Percentiles rank a stretch among this genome's conserved stretches.
Conservation (phyloP, 30 jellyfish, hydroid and myxozoan genomes). For the Catostylus mosaicus region DNA sequence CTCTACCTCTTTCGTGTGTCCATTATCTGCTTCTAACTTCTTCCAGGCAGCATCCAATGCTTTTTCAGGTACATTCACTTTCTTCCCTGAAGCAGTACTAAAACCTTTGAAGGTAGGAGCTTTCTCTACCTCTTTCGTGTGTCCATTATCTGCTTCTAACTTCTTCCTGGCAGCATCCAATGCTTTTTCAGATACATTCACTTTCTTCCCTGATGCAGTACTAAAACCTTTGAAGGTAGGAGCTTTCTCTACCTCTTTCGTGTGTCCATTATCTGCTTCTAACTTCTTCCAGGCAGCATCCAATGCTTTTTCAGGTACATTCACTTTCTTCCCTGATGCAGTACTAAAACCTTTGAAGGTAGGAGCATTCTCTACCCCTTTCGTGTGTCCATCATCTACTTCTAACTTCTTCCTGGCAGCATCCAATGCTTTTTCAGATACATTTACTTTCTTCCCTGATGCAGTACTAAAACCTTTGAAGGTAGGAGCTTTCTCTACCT, state of each 20-base stretch:
- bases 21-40: slow-evolving; percentile 20
- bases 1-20: neutral
- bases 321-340: slow-evolving; percentile 60
- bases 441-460: slow-evolving; percentile 37
- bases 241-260: neutral
- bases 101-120: slow-evolving; percentile 44
- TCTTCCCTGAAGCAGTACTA: slow-evolving; percentile 61
- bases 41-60: slow-evolving; percentile 66
- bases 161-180: slow-evolving; percentile 62
- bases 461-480: slow-evolving; percentile 55
- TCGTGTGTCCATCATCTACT: neutral
- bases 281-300: slow-evolving; percentile 62
- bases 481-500: neutral
- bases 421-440: slow-evolving; percentile 49
- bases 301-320: slow-evolving; percentile 58
- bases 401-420: slow-evolving; percentile 71
- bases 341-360: slow-evolving; percentile 60
- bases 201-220: slow-evolving; percentile 62
- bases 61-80: slow-evolving; percentile 34
- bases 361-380: neutral
- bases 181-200: slow-evolving; percentile 45
- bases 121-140: neutral
- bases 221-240: slow-evolving; percentile 40
- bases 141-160: slow-evolving; percentile 11
- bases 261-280: slow-evolving; percentile 4